These are phyloP conservation scores for Rhynchopsitta pachyrhyncha DNA, from an alignment of 2,113 vertebrate genomes.

Conservation along the genomic window DNA sequence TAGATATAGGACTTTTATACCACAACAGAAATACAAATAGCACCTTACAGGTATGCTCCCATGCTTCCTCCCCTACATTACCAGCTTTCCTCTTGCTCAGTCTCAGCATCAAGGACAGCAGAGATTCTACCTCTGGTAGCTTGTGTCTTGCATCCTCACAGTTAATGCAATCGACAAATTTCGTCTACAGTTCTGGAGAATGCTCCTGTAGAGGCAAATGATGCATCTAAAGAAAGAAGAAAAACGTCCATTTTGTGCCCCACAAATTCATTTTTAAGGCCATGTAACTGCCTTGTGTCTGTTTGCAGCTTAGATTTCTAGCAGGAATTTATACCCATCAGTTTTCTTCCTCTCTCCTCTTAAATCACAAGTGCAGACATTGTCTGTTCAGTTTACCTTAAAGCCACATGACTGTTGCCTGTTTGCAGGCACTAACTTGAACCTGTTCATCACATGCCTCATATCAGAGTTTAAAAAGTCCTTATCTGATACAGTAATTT, in stretches of 20 bases:
- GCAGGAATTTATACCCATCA: not conserved
- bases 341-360: not conserved
- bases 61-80: not conserved
- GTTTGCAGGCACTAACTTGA: not conserved
- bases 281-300: not conserved
- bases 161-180: not conserved
- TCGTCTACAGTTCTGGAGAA: not conserved
- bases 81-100: not conserved
- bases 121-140: not conserved
- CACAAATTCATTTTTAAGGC: not conserved
- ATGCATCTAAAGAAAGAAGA: not conserved
- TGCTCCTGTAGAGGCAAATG: not conserved
- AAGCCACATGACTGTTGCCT: not conserved
- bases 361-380: not conserved
- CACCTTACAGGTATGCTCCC: not conserved
- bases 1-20: not conserved
- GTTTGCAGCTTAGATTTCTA: not conserved
- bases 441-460: not conserved
- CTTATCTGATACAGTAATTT: not conserved
- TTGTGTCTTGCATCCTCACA: not conserved
- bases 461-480: not conserved
- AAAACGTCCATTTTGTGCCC: not conserved
- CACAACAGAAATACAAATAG: slow-evolving; percentile 21
- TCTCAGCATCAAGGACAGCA: not conserved
- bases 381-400: not conserved